Percentiles rank a stretch among this genome's conserved stretches.
Conservation (phyloP, 2,888 invertebrate species). For the Imbricaverruca yamaguchii region DNA sequence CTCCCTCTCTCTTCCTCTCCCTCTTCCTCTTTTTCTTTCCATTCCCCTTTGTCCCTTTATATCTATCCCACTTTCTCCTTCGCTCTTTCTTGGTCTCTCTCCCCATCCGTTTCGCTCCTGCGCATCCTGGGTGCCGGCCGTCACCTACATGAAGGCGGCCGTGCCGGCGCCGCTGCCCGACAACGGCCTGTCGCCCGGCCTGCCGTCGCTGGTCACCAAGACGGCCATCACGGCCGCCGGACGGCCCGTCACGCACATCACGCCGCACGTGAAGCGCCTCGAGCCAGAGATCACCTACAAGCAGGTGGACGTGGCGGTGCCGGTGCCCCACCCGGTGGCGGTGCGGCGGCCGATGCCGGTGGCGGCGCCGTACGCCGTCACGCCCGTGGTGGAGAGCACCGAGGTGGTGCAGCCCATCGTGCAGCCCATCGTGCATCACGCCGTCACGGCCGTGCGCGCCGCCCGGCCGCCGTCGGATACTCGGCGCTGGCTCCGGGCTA, state of each 20-base stretch:
- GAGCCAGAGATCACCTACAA: constrained; percentile 3
- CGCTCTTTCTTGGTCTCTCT: too few relatives aligned
- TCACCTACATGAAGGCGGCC: constrained; percentile 11
- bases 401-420: constrained; percentile 13
- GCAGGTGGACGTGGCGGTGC: constrained; percentile 2
- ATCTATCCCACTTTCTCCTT: too few relatives aligned
- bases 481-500: not conserved
- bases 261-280: not conserved
- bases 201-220: constrained; percentile 8
- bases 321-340: not conserved
- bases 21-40: too few relatives aligned
- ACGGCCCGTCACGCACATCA: not conserved
- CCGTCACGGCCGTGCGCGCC: not conserved
- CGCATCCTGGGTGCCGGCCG: not conserved
- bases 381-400: constrained; percentile 4
- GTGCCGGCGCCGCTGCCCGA: not conserved
- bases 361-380: not conserved
- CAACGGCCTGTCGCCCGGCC: constrained; percentile 15
- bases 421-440: not conserved
- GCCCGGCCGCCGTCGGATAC: not conserved
- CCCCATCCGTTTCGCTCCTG: too few relatives aligned
- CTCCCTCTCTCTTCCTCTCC: too few relatives aligned
- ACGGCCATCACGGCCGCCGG: constrained; percentile 11
- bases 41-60: too few relatives aligned
- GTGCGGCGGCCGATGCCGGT: not conserved